A percentile compares a stretch with the other conserved stretches of the same genome.
These are phyloP conservation scores for Aspidiotus destructor DNA, from an alignment of 2,888 invertebrate species.

Conservation along the genomic window DNA sequence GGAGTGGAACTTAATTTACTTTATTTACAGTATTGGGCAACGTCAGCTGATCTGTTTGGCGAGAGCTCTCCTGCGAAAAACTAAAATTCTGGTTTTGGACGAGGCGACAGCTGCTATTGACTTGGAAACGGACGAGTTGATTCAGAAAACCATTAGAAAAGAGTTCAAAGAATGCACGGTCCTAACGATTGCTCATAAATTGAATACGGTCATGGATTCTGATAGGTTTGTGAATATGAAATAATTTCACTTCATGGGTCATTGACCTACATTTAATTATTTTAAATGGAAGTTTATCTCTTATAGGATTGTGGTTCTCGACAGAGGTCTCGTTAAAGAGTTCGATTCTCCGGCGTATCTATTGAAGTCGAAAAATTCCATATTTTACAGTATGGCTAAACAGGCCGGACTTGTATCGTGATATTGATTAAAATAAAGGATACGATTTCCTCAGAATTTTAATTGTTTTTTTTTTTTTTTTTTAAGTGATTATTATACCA, in stretches of 20 bases:
- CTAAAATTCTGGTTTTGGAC: conserved; percentile 72
- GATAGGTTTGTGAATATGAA: conserved; percentile 47
- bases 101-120: conserved; percentile 87
- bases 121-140: conserved; percentile 80
- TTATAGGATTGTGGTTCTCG: conserved; percentile 64
- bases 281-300: background rate
- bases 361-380: conserved; percentile 55
- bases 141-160: conserved; percentile 76
- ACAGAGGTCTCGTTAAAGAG: conserved; percentile 66
- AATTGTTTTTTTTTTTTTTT: too few species aligned
- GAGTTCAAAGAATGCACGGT: conserved; percentile 81
- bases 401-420: conserved; percentile 57
- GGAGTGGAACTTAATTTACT: background rate
- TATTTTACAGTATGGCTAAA: conserved; percentile 76
- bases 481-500: too few species aligned
- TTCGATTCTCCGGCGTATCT: conserved; percentile 64
- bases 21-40: conserved; percentile 65
- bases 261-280: background rate
- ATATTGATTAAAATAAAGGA: background rate
- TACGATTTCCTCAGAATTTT: too few species aligned
- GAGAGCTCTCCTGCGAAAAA: conserved; percentile 72
- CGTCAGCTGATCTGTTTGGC: conserved; percentile 77
- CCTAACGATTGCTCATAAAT: conserved; percentile 82
- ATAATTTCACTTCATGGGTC: background rate
- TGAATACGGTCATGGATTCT: conserved; percentile 86